Conservation (phyloP, 2,888 invertebrate genomes). For the Ceriagrion tenellum region DNA sequence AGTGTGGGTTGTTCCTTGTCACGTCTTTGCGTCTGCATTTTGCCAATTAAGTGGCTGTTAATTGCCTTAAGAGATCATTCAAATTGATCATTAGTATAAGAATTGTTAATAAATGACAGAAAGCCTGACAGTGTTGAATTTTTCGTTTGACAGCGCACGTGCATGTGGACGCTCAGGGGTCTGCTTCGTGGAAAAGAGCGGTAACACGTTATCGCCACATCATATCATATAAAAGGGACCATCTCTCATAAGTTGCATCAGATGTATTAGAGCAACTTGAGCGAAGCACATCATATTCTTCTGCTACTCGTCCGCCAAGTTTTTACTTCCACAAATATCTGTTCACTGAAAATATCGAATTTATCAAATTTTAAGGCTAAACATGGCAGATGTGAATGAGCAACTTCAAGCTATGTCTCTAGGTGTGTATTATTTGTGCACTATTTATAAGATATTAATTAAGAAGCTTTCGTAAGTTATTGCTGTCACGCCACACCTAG, state of each 20-base stretch:
- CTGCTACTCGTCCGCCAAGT: neutral
- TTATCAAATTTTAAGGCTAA: neutral
- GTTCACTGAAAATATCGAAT: neutral
- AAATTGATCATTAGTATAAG: neutral
- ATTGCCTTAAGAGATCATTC: constrained; percentile 27
- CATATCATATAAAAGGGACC: neutral
- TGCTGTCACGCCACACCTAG: neutral
- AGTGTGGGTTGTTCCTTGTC: constrained; percentile 53
- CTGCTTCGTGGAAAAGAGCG: constrained; percentile 54
- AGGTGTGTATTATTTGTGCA: constrained; percentile 51
- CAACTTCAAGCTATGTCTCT: constrained; percentile 49
- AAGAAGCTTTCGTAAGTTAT: neutral
- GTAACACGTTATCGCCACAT: constrained; percentile 64
- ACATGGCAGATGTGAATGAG: constrained; percentile 61
- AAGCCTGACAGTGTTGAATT: neutral
- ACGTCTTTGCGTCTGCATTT: neutral
- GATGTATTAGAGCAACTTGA: neutral
- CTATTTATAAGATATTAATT: neutral
- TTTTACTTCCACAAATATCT: neutral
- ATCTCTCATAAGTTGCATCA: neutral
- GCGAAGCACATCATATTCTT: neutral
- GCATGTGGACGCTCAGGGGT: constrained; percentile 64
- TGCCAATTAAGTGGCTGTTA: neutral
- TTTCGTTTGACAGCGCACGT: constrained; percentile 53
- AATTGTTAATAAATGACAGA: neutral